Percentiles rank a stretch among this genome's conserved stretches.
These are phyloP conservation scores for Microctonus hyperodae DNA, from an alignment of 2,888 invertebrate genomes.

Conservation along the genomic window DNA sequence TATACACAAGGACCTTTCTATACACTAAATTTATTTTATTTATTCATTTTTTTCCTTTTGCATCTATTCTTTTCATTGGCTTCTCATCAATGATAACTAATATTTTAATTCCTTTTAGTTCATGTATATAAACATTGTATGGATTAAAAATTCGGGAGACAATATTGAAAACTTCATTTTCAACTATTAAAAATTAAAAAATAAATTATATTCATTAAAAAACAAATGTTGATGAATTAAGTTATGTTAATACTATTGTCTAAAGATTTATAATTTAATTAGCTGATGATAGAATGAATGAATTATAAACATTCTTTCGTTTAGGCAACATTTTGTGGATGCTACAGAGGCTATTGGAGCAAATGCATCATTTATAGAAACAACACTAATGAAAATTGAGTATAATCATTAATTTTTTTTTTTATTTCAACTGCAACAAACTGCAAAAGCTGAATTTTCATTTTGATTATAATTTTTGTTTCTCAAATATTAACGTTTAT, in stretches of 20 bases:
- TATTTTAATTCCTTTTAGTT: conserved; percentile 39
- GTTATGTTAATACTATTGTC: conserved; percentile 33
- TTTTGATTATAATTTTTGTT: conserved; percentile 34
- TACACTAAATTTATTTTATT: conserved; percentile 53
- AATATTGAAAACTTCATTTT: conserved; percentile 43
- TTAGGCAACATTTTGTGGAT: conserved; percentile 11
- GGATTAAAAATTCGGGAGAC: conserved; percentile 41
- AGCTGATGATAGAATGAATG: conserved; percentile 42
- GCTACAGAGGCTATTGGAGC: conserved; percentile 5
- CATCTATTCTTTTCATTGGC: too few species aligned
- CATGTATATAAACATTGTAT: conserved; percentile 45
- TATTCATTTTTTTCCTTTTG: conserved; percentile 32
- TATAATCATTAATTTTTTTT: conserved; percentile 6
- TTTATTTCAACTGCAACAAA: conserved; percentile 15
- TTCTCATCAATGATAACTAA: conserved; percentile 15
- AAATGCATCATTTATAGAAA: conserved; percentile 6
- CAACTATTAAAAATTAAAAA: conserved; percentile 40
- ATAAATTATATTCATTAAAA: background rate
- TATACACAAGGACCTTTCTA: conserved; percentile 59
- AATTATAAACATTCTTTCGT: conserved; percentile 28
- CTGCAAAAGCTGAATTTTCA: conserved; percentile 18
- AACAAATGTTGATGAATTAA: conserved; percentile 27
- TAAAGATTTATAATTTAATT: conserved; percentile 51
- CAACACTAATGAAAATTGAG: conserved; percentile 1
- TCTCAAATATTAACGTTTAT: background rate